phyloP scores from a whole-genome alignment of 2,113 vertebrate species.

The Pantherophis guttatus region DNA sequence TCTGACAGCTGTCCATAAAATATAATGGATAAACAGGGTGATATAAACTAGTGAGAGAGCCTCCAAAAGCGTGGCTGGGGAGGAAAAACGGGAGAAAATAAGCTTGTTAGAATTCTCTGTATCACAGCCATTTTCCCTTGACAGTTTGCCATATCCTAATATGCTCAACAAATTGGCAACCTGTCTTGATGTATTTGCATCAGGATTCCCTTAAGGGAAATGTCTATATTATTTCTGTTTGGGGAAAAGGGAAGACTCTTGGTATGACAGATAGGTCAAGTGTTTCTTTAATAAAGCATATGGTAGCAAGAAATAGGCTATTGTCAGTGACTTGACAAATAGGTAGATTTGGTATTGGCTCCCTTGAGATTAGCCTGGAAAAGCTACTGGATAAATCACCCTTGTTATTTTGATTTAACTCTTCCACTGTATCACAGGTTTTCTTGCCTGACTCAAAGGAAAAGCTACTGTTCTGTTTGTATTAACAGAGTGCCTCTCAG shows the following conservation, averaged over 20 bases:
- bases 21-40: conserved; percentile 67
- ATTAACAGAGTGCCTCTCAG: conserved; percentile 7
- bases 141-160: conserved; percentile 78
- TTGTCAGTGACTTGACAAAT: conserved; percentile 82
- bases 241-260: conserved; percentile 87
- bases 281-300: conserved; percentile 88
- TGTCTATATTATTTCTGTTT: conserved; percentile 86
- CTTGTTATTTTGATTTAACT: conserved; percentile 81
- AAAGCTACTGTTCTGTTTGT: not conserved
- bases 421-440: conserved; percentile 55
- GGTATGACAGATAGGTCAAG: conserved; percentile 88
- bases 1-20: conserved; percentile 81
- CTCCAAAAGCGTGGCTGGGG: conserved; percentile 71
- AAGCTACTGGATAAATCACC: conserved; percentile 73
- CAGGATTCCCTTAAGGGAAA: conserved; percentile 84
- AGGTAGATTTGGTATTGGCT: conserved; percentile 73
- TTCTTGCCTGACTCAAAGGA: not conserved
- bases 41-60: conserved; percentile 79
- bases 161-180: conserved; percentile 84
- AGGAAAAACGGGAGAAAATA: conserved; percentile 71
- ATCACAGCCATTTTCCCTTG: conserved; percentile 79
- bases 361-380: conserved; percentile 70
- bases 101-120: conserved; percentile 90
- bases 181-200: conserved; percentile 92
- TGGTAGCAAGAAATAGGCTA: conserved; percentile 71